Evolutionary conservation across 2,797 vertebrate genomes (phyloP), one percentile per base, ranked within the genome.

Genomic region (Pantherophis vulpinus): DNA sequence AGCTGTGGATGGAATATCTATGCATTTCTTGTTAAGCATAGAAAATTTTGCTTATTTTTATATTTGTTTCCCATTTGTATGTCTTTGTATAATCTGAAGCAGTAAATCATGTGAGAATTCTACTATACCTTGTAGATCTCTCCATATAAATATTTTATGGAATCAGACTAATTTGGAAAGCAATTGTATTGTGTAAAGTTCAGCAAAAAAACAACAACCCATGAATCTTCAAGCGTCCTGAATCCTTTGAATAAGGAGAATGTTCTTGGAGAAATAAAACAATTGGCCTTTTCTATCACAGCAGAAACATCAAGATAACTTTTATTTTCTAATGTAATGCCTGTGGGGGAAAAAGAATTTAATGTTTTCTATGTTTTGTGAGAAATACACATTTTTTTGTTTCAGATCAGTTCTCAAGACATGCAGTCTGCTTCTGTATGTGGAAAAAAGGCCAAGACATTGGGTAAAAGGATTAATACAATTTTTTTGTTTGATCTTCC

Each of bases 341-440:
- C 20, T n/a, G 18, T 12, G 3, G 8, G 42, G 2, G 13, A 5
- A 2, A 14, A 16, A 87, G 18, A 37, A 23, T 59, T 10, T 87
- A 37, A 88, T 90, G 25, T 59, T 32, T n/a, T 91, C 56, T 20
- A 23, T 29, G 16, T 70, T 58, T 91, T 29, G 42, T 47, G 32
- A 89, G 42, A 91, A 91, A 47, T 88, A 54, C 10, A 20, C 8
- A 56, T 92, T 58, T 92, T 91, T 92, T 32, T 79, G 58, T 92
- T 91, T 86, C 56, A 94, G 91, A 91, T 63, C 27, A 2, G 61
- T 27, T 61, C 27, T 79, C 27, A 63, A 83, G 32, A 29, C 87
- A 91, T 90, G 25, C 58, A 63, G 9, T 59, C 23, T 51, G 32
- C 66, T 54, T 18, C 90, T 91, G 91, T 86, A 86, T 90, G 37